These are phyloP conservation scores for Nesoenas mayeri DNA, from an alignment of 2,113 vertebrate genomes.

Conservation along the genomic window DNA sequence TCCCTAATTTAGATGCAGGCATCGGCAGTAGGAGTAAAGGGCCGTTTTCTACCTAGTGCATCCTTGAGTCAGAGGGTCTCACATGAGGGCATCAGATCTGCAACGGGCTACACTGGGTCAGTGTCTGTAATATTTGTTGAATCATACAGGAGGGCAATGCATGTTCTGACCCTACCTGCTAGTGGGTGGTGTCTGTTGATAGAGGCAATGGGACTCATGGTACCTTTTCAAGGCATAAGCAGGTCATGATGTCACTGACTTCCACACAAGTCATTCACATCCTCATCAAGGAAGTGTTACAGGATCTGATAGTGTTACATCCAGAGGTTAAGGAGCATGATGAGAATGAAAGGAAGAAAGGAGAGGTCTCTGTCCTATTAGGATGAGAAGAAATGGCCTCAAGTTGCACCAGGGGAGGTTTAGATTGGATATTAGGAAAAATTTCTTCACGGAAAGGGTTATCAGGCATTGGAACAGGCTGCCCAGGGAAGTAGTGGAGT, in stretches of 20 bases:
- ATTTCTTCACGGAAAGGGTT: no score
- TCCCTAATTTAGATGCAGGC: neutral
- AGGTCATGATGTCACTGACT: neutral
- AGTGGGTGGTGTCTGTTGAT: neutral
- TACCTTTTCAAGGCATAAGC: neutral
- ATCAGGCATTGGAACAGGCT: no score
- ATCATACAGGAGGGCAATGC: neutral
- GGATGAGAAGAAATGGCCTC: no score
- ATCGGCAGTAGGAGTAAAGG: neutral
- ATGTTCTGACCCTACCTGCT: neutral
- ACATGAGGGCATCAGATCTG: neutral
- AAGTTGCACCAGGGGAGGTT: no score
- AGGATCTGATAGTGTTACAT: neutral
- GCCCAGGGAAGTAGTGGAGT: no score
- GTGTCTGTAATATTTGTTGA: neutral
- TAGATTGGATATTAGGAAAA: no score
- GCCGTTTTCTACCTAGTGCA: neutral
- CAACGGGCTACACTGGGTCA: neutral
- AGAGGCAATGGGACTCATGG: neutral
- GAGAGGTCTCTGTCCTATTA: neutral
- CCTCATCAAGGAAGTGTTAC: neutral
- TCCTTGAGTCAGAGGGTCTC: neutral
- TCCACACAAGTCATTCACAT: rapidly evolving
- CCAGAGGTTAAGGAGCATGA: neutral
- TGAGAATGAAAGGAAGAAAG: neutral